Evolutionary conservation across 2,888 invertebrate species (phyloP).

Genomic region (Xestia ashworthii): DNA sequence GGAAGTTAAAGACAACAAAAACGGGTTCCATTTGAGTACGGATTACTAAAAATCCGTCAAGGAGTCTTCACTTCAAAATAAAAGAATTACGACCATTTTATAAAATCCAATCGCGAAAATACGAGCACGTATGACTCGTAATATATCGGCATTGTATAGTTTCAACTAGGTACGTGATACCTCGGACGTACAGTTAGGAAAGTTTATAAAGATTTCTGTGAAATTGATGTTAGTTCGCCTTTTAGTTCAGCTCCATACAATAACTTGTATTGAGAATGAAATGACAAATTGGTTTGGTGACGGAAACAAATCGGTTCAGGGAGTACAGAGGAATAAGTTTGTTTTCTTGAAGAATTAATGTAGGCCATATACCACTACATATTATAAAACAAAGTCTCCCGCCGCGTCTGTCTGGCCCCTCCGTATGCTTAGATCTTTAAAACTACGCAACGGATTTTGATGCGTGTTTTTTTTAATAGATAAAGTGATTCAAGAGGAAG

Average conservation of each 20-base stretch:
- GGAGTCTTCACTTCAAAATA: constrained; percentile 7
- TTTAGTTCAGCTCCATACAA: constrained; percentile 48
- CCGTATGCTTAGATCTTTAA: too few species aligned
- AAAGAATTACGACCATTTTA: constrained; percentile 5
- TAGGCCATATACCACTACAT: background rate
- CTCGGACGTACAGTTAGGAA: constrained; percentile 45
- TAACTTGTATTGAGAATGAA: constrained; percentile 56
- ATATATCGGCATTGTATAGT: constrained; percentile 57
- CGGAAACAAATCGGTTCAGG: constrained; percentile 36
- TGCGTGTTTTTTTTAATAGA: too few species aligned
- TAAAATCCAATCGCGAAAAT: constrained; percentile 39
- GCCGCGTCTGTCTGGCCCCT: too few species aligned
- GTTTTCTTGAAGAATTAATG: background rate
- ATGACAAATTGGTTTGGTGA: constrained; percentile 48
- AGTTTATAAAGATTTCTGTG: constrained; percentile 57
- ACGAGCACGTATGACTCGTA: constrained; percentile 46
- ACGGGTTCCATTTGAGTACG: background rate
- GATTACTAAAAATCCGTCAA: background rate
- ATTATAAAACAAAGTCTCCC: too few species aligned
- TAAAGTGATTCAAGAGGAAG: too few species aligned
- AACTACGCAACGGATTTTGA: too few species aligned
- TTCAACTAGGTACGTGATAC: constrained; percentile 43
- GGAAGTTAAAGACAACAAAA: background rate
- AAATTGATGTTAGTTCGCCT: constrained; percentile 59
- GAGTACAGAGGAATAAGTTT: background rate